Evolutionary conservation across 2,797 vertebrate genomes (phyloP).

Genomic region (Sebastes diaconus): DNA sequence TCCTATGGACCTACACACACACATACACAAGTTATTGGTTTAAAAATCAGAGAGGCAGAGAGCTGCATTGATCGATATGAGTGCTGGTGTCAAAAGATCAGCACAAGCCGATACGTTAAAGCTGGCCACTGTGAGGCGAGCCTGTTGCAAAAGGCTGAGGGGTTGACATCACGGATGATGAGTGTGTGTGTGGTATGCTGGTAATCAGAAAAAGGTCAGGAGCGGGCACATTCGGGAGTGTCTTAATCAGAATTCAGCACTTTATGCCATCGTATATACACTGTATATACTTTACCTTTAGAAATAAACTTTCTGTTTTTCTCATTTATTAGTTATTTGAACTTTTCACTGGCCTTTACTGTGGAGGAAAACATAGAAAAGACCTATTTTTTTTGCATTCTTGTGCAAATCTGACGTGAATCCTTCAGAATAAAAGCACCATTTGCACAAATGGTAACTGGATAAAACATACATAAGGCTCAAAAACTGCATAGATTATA

Average conservation of each 20-base stretch:
- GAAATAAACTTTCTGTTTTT: not conserved
- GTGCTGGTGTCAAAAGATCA: constrained; percentile 54
- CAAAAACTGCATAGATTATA: not conserved
- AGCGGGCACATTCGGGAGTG: not conserved
- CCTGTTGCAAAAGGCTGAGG: constrained; percentile 9
- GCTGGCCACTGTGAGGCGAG: not conserved
- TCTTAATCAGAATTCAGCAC: constrained; percentile 9
- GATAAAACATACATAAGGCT: not conserved
- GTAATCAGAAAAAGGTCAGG: constrained; percentile 36
- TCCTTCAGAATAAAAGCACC: constrained; percentile 8
- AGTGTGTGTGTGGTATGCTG: not conserved
- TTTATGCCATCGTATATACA: not conserved
- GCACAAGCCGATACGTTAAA: constrained; percentile 39
- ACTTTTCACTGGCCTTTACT: not conserved
- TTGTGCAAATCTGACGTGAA: not conserved
- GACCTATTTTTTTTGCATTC: not conserved
- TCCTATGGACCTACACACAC: not conserved
- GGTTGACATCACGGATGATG: constrained; percentile 13
- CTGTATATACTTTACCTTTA: not conserved
- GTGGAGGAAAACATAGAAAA: not conserved
- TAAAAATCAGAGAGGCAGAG: constrained; percentile 18
- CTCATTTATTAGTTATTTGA: not conserved
- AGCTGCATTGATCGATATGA: constrained; percentile 44
- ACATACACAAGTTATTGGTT: constrained; percentile 24
- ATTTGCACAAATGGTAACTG: not conserved